A percentile compares a stretch with the other conserved stretches of the same genome.
Evolutionary conservation across 2,797 vertebrate genomes (phyloP).

Genomic region (Micropoecilia bifurca): DNA sequence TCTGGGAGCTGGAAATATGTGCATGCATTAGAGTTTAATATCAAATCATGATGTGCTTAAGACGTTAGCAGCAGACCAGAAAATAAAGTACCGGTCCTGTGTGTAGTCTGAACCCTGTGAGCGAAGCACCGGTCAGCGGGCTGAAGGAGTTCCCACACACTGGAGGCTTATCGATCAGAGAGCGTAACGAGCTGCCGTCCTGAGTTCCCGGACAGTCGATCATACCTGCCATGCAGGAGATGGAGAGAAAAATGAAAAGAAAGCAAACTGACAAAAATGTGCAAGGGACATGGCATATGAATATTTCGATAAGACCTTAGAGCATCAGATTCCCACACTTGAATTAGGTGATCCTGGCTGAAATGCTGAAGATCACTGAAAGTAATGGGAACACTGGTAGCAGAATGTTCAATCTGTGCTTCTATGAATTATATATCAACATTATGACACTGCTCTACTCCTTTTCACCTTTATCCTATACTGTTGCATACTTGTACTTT

Average conservation of each 20-base stretch:
- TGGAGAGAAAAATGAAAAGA: neutral
- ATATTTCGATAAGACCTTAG: neutral
- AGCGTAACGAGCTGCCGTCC: constrained; percentile 95
- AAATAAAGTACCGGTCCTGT: constrained; percentile 88
- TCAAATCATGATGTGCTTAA: neutral
- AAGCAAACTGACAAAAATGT: neutral
- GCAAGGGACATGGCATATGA: neutral
- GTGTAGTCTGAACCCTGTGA: constrained; percentile 95
- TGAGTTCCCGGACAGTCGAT: constrained; percentile 95
- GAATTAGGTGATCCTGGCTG: neutral
- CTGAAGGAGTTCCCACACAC: constrained; percentile 96
- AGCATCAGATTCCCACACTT: neutral
- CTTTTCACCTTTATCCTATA: neutral
- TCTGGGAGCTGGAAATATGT: constrained; percentile 86
- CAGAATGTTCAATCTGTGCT: neutral
- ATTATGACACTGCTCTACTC: neutral
- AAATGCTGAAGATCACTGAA: neutral
- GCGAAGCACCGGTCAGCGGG: constrained; percentile 91
- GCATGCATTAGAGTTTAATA: neutral
- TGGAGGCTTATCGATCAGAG: constrained; percentile 95
- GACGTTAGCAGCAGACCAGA: neutral
- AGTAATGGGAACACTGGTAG: neutral
- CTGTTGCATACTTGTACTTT: neutral
- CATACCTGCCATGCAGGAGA: constrained; percentile 83
- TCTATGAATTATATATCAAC: neutral